Evolutionary conservation across 2,113 vertebrate species (phyloP).

Genomic region (Sterna hirundo): DNA sequence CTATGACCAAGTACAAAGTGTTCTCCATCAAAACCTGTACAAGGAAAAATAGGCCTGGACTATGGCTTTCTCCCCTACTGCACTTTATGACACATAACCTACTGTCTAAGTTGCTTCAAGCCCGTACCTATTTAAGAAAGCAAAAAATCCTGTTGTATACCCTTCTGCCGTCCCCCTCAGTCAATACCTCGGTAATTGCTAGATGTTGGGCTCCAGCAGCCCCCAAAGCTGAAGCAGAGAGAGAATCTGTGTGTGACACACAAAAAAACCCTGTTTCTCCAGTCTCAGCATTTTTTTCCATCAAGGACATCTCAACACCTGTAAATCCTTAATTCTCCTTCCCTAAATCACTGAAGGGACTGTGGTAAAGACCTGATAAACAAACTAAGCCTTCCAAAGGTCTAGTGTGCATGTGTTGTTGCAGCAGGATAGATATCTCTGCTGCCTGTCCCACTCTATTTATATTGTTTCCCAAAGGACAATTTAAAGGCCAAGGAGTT

Average conservation of each 20-base stretch:
- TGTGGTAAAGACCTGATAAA: not conserved
- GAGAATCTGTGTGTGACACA: not conserved
- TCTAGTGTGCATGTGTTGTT: accelerated
- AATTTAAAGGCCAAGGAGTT: not conserved
- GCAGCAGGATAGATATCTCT: not conserved
- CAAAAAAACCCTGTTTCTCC: not conserved
- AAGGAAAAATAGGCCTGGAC: not conserved
- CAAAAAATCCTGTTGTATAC: not conserved
- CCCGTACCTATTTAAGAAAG: not conserved
- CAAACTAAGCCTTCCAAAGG: not conserved
- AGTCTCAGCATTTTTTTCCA: not conserved
- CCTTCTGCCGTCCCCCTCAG: not conserved
- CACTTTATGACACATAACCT: not conserved
- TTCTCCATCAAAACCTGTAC: not conserved
- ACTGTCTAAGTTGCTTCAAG: not conserved
- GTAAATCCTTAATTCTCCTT: not conserved
- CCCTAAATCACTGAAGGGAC: not conserved
- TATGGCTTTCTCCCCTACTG: not conserved
- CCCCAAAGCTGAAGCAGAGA: not conserved
- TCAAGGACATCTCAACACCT: not conserved
- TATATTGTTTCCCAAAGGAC: not conserved
- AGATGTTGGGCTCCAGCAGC: not conserved
- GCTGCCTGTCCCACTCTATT: not conserved
- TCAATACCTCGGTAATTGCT: not conserved
- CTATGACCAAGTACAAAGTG: no score